phyloP scores from a whole-genome alignment of 2,888 invertebrate species.

The Pristionchus exspectatus region DNA sequence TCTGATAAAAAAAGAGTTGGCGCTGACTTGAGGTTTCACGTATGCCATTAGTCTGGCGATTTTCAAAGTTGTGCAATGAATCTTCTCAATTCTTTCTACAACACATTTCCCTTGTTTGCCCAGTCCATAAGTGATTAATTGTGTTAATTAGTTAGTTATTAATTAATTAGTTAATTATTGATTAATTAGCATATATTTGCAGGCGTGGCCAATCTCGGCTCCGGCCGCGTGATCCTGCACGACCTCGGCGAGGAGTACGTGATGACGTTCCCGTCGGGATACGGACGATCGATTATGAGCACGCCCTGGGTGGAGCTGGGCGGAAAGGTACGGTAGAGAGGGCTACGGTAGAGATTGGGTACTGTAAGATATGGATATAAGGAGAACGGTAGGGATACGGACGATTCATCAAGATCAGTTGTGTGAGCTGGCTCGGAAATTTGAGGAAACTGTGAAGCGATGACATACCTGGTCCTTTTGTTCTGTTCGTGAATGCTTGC shows the following conservation, averaged over 20 bases:
- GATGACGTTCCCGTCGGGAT: constrained; percentile 97
- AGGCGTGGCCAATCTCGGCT: constrained; percentile 94
- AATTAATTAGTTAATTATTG: neutral
- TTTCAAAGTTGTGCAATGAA: neutral
- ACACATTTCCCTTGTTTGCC: neutral
- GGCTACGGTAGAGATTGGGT: no score
- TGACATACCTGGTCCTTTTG: no score
- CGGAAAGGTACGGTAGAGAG: constrained; percentile 86
- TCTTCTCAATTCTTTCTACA: neutral
- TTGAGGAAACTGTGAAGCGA: no score
- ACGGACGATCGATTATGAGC: constrained; percentile 95
- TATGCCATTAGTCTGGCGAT: neutral
- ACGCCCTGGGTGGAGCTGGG: constrained; percentile 99
- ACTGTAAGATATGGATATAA: neutral
- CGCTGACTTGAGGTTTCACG: neutral
- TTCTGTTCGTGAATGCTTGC: no score
- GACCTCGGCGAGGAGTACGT: constrained; percentile 91
- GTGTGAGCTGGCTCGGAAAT: no score
- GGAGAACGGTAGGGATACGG: neutral
- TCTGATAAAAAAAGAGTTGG: neutral
- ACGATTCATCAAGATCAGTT: no score
- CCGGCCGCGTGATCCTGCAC: constrained; percentile 91
- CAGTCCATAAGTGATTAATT: no score
- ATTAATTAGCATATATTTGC: constrained; percentile 42
- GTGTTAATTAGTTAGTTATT: neutral